Evolutionary conservation across 2,797 vertebrate genomes (phyloP).

Genomic region (Rousettus madagascariensis): DNA sequence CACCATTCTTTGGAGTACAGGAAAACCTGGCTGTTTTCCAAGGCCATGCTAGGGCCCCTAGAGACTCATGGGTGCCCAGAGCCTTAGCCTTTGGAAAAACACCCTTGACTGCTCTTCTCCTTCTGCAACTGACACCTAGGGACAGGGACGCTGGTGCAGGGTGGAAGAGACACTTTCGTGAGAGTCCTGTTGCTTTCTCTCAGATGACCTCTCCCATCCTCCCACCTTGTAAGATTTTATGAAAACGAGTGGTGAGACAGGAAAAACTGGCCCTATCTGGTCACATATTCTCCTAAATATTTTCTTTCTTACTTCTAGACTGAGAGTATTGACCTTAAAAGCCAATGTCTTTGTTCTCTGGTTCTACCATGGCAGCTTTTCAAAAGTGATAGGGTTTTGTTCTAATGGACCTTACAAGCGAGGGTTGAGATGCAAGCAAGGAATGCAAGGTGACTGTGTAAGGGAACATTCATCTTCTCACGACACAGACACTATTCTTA

Average conservation of each 20-base stretch:
- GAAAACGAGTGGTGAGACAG: background rate
- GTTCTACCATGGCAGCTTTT: background rate
- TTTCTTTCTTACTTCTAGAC: background rate
- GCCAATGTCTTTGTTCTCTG: background rate
- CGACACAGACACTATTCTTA: background rate
- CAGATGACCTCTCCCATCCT: background rate
- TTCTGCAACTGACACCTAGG: background rate
- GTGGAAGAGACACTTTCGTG: background rate
- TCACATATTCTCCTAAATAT: background rate
- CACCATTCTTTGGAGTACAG: accelerated
- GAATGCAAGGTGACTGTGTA: background rate
- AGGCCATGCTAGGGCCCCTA: too few species aligned
- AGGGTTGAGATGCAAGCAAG: background rate
- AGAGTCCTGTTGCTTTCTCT: background rate
- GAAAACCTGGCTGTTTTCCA: background rate
- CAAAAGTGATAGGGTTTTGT: background rate
- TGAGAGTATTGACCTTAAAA: background rate
- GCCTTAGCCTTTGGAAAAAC: background rate
- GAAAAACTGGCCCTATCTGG: background rate
- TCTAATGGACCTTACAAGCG: background rate
- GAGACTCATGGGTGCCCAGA: background rate
- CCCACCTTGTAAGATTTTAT: background rate
- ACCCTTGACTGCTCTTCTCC: background rate
- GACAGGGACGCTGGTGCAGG: accelerated
- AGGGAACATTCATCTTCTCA: background rate